These are phyloP conservation scores for Sciaenops ocellatus DNA, from an alignment of 2,797 vertebrate genomes.

Conservation along the genomic window DNA sequence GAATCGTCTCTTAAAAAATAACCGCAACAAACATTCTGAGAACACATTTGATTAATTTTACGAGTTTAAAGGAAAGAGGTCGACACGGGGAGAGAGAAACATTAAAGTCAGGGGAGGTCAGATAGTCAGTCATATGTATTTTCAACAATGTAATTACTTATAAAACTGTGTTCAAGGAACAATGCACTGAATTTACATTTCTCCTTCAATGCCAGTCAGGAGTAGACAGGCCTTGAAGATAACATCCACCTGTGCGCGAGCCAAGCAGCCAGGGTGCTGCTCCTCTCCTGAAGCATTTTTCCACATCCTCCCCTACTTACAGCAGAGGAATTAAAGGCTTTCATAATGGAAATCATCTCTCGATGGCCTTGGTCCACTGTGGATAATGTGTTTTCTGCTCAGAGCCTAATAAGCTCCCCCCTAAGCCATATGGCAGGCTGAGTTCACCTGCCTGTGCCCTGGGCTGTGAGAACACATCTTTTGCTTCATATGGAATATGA, in stretches of 20 bases:
- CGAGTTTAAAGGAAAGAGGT: slow-evolving; percentile 16
- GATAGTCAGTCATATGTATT: slow-evolving; percentile 11
- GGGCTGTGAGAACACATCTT: slow-evolving; percentile 55
- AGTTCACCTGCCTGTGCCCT: slow-evolving; percentile 63
- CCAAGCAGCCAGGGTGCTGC: slow-evolving; percentile 12
- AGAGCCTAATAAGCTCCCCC: slow-evolving; percentile 70
- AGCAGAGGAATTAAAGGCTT: slow-evolving; percentile 69
- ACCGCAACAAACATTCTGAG: background rate
- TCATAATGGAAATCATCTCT: slow-evolving; percentile 69
- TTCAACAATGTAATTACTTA: slow-evolving; percentile 27
- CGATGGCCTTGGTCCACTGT: slow-evolving; percentile 66
- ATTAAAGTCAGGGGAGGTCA: slow-evolving; percentile 2
- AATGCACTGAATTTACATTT: slow-evolving; percentile 9
- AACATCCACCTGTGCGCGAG: slow-evolving; percentile 6
- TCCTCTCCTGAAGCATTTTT: slow-evolving; percentile 36
- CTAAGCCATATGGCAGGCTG: slow-evolving; percentile 64
- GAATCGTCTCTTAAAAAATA: background rate
- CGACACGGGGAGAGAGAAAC: background rate
- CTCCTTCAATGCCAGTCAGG: slow-evolving; percentile 18
- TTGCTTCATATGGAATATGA: slow-evolving; percentile 50
- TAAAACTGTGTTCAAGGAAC: slow-evolving; percentile 8
- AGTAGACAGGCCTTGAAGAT: background rate
- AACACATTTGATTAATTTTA: slow-evolving; percentile 1
- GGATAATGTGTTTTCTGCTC: slow-evolving; percentile 76
- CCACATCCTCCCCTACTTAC: slow-evolving; percentile 17